phyloP scores from a whole-genome alignment of 2,113 vertebrate genomes.

The Cyprinodon variegatus region DNA sequence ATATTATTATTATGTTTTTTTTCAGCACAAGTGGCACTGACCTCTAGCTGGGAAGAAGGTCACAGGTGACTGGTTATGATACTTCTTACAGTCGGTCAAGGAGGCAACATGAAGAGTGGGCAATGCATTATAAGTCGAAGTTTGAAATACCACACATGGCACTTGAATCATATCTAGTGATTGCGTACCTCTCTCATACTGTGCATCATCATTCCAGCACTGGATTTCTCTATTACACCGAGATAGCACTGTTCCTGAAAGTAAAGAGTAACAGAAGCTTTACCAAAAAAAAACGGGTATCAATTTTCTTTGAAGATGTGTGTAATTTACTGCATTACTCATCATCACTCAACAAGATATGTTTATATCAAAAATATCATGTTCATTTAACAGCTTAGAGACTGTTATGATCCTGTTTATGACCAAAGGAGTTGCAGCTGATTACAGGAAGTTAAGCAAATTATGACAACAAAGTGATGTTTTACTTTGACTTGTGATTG shows the following conservation, averaged over 20 bases:
- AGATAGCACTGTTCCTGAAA: constrained; percentile 22
- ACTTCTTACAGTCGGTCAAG: constrained; percentile 31
- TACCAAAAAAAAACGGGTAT: background rate
- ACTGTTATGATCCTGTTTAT: background rate
- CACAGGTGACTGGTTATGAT: constrained; percentile 52
- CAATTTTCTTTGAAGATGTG: constrained; percentile 1
- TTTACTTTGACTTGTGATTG: background rate
- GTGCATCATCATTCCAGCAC: constrained; percentile 55
- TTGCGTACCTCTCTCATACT: constrained; percentile 56
- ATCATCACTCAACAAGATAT: background rate
- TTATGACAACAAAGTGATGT: background rate
- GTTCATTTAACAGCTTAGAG: background rate
- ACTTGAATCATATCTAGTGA: constrained; percentile 70
- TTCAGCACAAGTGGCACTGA: background rate
- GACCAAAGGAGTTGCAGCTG: background rate
- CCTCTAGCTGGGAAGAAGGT: constrained; percentile 13
- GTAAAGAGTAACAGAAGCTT: constrained; percentile 11
- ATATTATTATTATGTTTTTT: constrained; percentile 10
- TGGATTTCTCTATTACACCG: constrained; percentile 30
- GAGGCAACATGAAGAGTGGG: constrained; percentile 46
- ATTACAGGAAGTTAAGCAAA: background rate
- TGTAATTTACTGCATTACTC: background rate
- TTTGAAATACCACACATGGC: constrained; percentile 53
- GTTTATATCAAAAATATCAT: background rate
- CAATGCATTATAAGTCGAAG: constrained; percentile 28